Conservation (phyloP, 2,888 invertebrate species). For the Ceratothoa steindachneri region DNA sequence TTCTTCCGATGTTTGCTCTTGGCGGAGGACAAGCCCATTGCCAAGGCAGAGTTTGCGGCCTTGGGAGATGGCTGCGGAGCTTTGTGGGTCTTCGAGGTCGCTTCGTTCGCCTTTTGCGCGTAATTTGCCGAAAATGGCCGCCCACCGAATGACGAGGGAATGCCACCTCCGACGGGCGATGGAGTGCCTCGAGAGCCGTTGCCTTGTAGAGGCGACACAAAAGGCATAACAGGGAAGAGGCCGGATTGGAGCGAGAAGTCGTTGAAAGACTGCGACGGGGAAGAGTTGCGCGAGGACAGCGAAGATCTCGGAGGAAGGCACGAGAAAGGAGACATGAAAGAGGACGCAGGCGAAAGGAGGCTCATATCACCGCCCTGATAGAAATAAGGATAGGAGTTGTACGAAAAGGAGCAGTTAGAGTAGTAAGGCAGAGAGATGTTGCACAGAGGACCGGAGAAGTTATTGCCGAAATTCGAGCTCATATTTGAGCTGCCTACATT, state of each 20-base stretch:
- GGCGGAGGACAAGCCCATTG: background rate
- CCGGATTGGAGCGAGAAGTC: background rate
- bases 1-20: background rate
- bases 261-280: background rate
- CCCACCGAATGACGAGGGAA: background rate
- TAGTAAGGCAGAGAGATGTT: constrained; percentile 5
- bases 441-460: constrained; percentile 3
- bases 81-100: background rate
- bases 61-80: background rate
- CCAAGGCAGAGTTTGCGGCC: background rate
- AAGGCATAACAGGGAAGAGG: constrained; percentile 1
- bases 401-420: background rate
- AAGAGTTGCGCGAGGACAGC: background rate
- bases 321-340: background rate
- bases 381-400: constrained; percentile 4
- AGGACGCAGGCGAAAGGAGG: background rate
- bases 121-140: background rate
- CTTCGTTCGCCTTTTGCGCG: background rate
- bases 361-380: constrained; percentile 8
- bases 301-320: background rate
- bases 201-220: background rate
- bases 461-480: constrained; percentile 7
- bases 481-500: background rate
- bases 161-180: background rate
- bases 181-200: background rate